These are phyloP conservation scores for Caloenas nicobarica DNA, from an alignment of 2,113 vertebrate species.

Conservation along the genomic window DNA sequence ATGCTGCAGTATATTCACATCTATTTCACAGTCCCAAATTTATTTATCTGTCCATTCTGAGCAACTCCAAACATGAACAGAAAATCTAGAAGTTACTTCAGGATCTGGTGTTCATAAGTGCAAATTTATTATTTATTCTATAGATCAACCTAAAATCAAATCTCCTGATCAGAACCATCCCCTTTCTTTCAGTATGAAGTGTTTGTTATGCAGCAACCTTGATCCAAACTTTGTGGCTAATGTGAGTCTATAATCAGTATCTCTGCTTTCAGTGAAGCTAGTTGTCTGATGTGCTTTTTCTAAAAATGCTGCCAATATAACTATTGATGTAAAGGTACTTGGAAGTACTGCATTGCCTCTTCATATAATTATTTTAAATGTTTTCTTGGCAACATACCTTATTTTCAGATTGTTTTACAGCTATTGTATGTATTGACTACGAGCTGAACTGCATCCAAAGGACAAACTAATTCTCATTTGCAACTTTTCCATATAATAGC, in stretches of 20 bases:
- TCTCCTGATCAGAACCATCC: background rate
- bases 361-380: conserved; percentile 24
- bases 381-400: background rate
- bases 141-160: background rate
- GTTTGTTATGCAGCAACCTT: background rate
- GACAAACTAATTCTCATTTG: background rate
- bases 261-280: background rate
- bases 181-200: background rate
- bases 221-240: background rate
- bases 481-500: background rate
- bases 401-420: background rate
- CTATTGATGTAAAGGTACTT: background rate
- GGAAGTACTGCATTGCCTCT: conserved; percentile 12
- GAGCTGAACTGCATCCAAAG: background rate
- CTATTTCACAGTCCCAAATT: background rate
- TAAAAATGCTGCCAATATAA: background rate
- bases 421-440: background rate
- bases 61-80: background rate
- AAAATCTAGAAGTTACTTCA: background rate
- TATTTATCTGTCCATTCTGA: background rate
- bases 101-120: background rate
- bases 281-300: background rate
- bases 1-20: background rate
- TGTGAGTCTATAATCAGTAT: background rate
- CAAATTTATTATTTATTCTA: background rate